These are phyloP conservation scores for Kuschelorhynchus macadamiae DNA, from an alignment of 2,888 invertebrate genomes.

Conservation along the genomic window DNA sequence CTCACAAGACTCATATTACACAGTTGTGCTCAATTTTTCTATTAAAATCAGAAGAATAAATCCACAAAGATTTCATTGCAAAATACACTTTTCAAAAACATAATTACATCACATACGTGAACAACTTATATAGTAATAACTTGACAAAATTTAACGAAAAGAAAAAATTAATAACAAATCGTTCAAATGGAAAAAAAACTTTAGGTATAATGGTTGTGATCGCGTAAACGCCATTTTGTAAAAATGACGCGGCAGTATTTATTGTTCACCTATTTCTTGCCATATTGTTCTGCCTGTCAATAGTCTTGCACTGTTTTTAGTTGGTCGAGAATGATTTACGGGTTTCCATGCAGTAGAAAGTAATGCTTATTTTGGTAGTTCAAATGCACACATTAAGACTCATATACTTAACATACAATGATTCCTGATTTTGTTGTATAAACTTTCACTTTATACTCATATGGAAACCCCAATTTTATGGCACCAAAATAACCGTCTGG, in stretches of 20 bases:
- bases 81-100: neutral
- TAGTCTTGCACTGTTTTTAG: conserved; percentile 14
- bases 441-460: neutral
- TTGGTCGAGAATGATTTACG: conserved; percentile 30
- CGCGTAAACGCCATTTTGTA: conserved; percentile 45
- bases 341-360: conserved; percentile 1
- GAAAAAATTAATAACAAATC: conserved; percentile 20
- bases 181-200: conserved; percentile 12
- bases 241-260: conserved; percentile 49
- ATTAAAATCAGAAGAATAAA: too few species aligned
- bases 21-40: too few species aligned
- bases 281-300: conserved; percentile 26
- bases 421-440: too few species aligned
- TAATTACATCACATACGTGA: conserved; percentile 13
- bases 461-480: conserved; percentile 30
- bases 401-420: too few species aligned
- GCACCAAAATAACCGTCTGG: conserved; percentile 42
- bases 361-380: neutral
- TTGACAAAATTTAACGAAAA: conserved; percentile 27
- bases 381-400: too few species aligned
- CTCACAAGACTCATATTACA: too few species aligned
- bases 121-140: conserved; percentile 9
- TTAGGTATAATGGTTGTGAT: conserved; percentile 32
- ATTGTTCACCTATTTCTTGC: conserved; percentile 20
- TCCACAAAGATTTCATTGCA: conserved; percentile 9